Evolutionary conservation across 1,140 invertebrate genomes (phyloP).

Genomic region (Linepithema humile): DNA sequence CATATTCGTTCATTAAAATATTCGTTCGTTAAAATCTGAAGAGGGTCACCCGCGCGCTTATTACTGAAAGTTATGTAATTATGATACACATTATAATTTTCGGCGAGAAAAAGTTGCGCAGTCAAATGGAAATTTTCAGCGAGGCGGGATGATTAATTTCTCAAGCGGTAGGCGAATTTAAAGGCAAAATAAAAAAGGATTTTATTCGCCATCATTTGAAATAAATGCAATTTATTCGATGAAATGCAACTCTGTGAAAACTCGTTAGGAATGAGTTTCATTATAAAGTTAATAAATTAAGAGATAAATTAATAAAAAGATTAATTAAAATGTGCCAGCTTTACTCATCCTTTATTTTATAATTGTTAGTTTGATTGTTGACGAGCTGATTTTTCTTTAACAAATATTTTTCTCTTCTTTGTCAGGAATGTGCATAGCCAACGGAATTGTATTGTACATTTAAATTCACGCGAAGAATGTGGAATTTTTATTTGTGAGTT

Average conservation of each 20-base stretch:
- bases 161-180: not conserved
- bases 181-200: not conserved
- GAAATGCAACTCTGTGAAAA: not conserved
- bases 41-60: not conserved
- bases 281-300: not conserved
- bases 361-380: not conserved
- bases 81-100: constrained; percentile 38
- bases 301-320: not conserved
- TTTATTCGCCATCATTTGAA: not conserved
- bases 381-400: not conserved
- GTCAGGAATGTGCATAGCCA: not conserved
- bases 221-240: constrained; percentile 9
- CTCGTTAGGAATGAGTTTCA: not conserved
- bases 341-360: not conserved
- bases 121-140: constrained; percentile 18
- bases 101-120: not conserved
- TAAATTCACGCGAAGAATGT: not conserved
- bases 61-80: constrained; percentile 34
- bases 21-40: constrained; percentile 55
- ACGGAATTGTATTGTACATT: not conserved
- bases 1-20: constrained; percentile 46
- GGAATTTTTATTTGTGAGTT: not conserved
- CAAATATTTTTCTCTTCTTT: not conserved
- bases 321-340: not conserved
- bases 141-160: constrained; percentile 10